Base-by-base conservation (phyloP, 2,888 invertebrate species). In the Dolichopus griseipennis region DNA sequence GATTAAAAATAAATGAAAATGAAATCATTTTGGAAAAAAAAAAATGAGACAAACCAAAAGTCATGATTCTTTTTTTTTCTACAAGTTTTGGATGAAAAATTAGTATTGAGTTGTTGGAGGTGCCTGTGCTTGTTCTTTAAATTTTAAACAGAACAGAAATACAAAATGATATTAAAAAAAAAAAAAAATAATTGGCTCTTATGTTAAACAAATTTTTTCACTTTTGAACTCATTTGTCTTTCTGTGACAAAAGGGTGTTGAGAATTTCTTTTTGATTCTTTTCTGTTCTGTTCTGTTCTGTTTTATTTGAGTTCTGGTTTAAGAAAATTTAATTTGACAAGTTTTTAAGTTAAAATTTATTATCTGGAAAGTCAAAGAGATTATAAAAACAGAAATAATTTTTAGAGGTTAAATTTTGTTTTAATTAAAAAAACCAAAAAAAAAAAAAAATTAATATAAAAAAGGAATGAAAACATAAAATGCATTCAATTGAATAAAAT, bases 191-290 rank as follows among this genome's bases (percentile, higher is more conserved):
- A 52, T 52, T 52, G 52, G 18, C 15, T 52, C n/a, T 52, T 52
- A 52, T 52, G 52, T 52, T 52, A 52, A 52, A 52, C 52, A 52
- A 52, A 52, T 52, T 52, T 52, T 52, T 52, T 52, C 52, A 52
- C 52, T 52, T 52, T 52, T 52, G 15, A 52, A 52, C 52, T 18
- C 18, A 52, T 52, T 52, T 52, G 52, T 52, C n/a, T 52, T 52
- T 27, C 5, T 52, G n/a, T 15, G 52, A 52, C 52, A 52, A 52
- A 52, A 52, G 52, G 52, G 52, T 52, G 52, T 52, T 18, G 9
- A 18, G n/a, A 52, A 52, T 18, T 34, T 8, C 37, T 10, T 37
- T 37, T 4, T 37, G 3, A 1, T 8, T 37, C 8, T 37, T 37
- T 37, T 37, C 1, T 37, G 8, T 37, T 37, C 8, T 37, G 12